These are phyloP conservation scores for Babyrousa celebensis DNA, from an alignment of 2,797 vertebrate genomes.

Conservation along the genomic window DNA sequence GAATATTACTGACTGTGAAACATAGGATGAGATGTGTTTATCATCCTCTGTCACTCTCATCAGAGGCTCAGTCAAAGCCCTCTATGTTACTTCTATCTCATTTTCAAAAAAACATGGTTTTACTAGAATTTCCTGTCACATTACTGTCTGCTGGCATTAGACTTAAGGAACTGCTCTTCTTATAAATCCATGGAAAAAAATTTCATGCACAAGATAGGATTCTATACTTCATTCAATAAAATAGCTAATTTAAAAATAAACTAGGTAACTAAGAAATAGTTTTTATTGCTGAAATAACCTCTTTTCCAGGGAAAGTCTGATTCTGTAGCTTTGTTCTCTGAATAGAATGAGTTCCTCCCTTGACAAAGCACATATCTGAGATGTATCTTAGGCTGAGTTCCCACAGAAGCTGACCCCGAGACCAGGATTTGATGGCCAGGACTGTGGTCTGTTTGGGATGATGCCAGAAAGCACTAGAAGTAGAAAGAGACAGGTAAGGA, in stretches of 20 bases:
- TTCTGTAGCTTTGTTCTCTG: background rate
- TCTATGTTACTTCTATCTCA: background rate
- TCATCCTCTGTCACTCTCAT: background rate
- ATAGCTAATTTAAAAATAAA: conserved; percentile 57
- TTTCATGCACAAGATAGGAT: background rate
- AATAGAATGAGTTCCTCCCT: background rate
- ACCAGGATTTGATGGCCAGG: background rate
- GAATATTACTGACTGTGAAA: background rate
- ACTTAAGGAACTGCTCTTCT: background rate
- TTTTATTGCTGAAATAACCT: background rate
- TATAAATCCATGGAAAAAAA: conserved; percentile 23
- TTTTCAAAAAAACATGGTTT: background rate
- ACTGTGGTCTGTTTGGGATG: background rate
- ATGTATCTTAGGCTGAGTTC: background rate
- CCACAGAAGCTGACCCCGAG: background rate
- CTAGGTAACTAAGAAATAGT: conserved; percentile 13
- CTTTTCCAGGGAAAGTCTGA: conserved; percentile 21
- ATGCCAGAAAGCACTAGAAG: background rate
- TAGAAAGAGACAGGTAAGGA: background rate
- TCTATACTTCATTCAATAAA: background rate
- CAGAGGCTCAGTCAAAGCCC: background rate
- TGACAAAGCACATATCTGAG: background rate
- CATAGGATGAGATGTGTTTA: background rate
- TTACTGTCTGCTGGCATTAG: conserved; percentile 3
- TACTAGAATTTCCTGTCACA: background rate